Conservation (phyloP, 2,888 invertebrate genomes). For the Glaucopsyche alexis region DNA sequence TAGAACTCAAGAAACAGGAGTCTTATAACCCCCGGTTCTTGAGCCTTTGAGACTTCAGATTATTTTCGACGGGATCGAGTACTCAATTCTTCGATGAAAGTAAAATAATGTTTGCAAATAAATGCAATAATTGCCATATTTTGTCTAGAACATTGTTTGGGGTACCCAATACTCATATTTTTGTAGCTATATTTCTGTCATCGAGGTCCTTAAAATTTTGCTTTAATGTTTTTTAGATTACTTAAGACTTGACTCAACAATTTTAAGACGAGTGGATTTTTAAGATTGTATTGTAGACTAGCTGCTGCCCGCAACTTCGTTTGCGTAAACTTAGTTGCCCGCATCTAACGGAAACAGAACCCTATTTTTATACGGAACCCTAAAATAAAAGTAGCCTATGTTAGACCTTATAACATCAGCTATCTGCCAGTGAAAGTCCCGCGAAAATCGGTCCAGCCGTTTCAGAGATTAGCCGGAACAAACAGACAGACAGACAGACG, state of each 20-base stretch:
- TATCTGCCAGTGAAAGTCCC: no score
- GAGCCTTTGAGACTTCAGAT: conserved; percentile 35
- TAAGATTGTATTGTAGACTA: no score
- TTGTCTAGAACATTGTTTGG: neutral
- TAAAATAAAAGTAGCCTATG: no score
- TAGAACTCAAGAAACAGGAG: conserved; percentile 40
- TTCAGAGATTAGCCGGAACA: no score
- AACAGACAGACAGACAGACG: no score
- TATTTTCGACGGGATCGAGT: neutral
- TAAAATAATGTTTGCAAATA: neutral
- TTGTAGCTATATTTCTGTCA: neutral
- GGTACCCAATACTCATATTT: neutral
- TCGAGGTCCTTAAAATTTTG: neutral
- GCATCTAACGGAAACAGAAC: no score
- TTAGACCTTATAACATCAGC: no score
- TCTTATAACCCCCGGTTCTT: conserved; percentile 35
- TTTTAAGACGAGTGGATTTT: neutral
- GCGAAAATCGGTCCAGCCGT: no score
- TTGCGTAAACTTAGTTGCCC: no score
- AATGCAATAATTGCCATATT: neutral
- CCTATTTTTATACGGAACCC: no score
- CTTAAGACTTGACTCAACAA: neutral
- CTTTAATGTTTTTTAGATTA: neutral
- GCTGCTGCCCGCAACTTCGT: no score
- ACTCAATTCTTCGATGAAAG: no score